Percentiles rank a stretch among this genome's conserved stretches.
Conservation (phyloP, 2,797 vertebrate species). For the Oreonectes daqikongensis region DNA sequence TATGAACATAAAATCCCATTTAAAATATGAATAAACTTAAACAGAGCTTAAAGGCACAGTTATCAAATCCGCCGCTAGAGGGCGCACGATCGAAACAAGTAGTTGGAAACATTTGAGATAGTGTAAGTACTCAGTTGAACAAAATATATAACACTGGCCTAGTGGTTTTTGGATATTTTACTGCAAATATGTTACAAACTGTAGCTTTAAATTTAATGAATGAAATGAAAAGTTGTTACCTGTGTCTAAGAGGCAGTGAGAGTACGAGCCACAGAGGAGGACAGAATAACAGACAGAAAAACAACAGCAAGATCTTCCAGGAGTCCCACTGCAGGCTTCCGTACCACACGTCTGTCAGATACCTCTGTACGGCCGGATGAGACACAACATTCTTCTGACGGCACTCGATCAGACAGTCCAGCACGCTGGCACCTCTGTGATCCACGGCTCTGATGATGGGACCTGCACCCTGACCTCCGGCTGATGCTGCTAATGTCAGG, state of each 20-base stretch:
- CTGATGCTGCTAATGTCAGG: slow-evolving; percentile 61
- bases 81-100: too few relatives aligned
- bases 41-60: too few relatives aligned
- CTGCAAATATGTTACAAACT: too few relatives aligned
- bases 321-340: slow-evolving; percentile 63
- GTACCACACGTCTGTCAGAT: slow-evolving; percentile 69
- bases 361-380: slow-evolving; percentile 68
- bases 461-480: slow-evolving; percentile 50
- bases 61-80: too few relatives aligned
- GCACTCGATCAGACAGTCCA: slow-evolving; percentile 68
- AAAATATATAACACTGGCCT: too few relatives aligned
- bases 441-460: slow-evolving; percentile 64
- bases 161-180: too few relatives aligned
- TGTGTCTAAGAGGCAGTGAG: slow-evolving; percentile 66
- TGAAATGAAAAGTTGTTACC: slow-evolving; percentile 2
- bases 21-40: too few relatives aligned
- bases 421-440: slow-evolving; percentile 59
- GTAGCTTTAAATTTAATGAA: too few relatives aligned
- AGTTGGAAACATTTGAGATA: too few relatives aligned
- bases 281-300: slow-evolving; percentile 64
- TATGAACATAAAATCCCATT: too few relatives aligned
- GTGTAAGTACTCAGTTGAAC: too few relatives aligned
- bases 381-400: slow-evolving; percentile 67
- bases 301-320: slow-evolving; percentile 66
- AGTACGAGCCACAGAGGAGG: slow-evolving; percentile 66